Evolutionary conservation across 92 coral and sea anemone species (phyloP).

Genomic region (Metridium senile): DNA sequence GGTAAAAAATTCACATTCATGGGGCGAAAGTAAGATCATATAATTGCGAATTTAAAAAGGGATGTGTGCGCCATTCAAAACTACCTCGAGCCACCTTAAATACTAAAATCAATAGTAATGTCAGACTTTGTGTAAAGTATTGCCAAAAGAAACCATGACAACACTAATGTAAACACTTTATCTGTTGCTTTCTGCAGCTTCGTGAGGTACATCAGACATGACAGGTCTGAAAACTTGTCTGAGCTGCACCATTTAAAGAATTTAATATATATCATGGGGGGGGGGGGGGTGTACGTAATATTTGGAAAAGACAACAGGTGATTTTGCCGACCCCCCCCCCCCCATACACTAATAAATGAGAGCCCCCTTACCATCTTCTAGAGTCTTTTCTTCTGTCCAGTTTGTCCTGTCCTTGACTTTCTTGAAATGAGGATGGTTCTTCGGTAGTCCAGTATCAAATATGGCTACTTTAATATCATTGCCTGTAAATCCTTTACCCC

Average conservation of each 20-base stretch:
- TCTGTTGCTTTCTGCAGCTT: constrained; percentile 31
- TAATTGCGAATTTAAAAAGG: no score
- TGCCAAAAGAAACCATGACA: neutral
- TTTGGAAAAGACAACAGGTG: no score
- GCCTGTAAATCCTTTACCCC: constrained; percentile 97
- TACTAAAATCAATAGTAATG: neutral
- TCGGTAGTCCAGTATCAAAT: constrained; percentile 97
- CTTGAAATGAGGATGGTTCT: constrained; percentile 96
- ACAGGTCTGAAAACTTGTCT: constrained; percentile 37
- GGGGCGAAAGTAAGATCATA: no score
- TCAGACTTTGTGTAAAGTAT: constrained; percentile 14
- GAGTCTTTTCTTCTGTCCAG: constrained; percentile 99
- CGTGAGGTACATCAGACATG: constrained; percentile 29
- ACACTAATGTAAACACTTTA: neutral
- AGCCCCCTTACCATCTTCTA: constrained; percentile 99
- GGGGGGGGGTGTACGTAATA: no score
- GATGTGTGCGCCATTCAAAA: no score
- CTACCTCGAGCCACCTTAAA: no score
- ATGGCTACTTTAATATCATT: constrained; percentile 90
- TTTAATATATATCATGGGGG: neutral
- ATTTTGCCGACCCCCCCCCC: no score
- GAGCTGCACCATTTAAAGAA: constrained; percentile 16
- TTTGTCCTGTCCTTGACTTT: constrained; percentile 95
- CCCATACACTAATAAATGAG: no score
- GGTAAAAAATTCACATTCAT: no score